Percentiles rank a stretch among this genome's conserved stretches.
phyloP scores from a whole-genome alignment of 2,797 vertebrate genomes.

The Sebastolobus altivelis region DNA sequence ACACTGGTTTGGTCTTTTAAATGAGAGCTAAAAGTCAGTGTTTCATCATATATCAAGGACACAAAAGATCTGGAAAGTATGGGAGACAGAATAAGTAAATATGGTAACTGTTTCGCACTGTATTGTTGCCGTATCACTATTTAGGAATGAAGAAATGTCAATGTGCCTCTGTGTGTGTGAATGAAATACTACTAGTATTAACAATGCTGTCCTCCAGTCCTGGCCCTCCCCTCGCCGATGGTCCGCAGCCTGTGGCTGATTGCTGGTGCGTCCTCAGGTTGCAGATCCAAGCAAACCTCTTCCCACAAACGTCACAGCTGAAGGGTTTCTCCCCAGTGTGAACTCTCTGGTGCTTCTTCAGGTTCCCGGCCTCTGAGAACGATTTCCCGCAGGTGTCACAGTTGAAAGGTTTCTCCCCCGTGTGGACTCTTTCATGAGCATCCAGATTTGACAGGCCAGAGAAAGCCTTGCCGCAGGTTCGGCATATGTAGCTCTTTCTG shows the following conservation, averaged over 20 bases:
- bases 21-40: not conserved
- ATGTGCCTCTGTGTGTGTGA: not conserved
- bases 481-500: constrained; percentile 74
- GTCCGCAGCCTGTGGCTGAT: constrained; percentile 71
- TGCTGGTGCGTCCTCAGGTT: constrained; percentile 85
- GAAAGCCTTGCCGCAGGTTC: constrained; percentile 82
- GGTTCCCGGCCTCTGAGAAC: constrained; percentile 84
- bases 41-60: constrained; percentile 1
- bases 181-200: not conserved
- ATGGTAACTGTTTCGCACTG: not conserved
- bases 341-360: constrained; percentile 85
- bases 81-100: not conserved
- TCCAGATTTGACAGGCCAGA: constrained; percentile 81
- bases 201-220: constrained; percentile 14
- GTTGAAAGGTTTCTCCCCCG: constrained; percentile 81
- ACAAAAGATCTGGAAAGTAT: not conserved
- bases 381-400: constrained; percentile 81
- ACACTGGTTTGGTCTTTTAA: not conserved
- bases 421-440: constrained; percentile 82
- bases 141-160: not conserved
- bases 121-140: not conserved
- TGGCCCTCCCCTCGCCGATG: constrained; percentile 2
- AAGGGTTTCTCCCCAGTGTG: constrained; percentile 86
- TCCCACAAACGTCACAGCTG: constrained; percentile 80
- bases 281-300: constrained; percentile 84